These are phyloP conservation scores for Acipenser oxyrinchus DNA, from an alignment of 2,797 vertebrate genomes.

Conservation along the genomic window DNA sequence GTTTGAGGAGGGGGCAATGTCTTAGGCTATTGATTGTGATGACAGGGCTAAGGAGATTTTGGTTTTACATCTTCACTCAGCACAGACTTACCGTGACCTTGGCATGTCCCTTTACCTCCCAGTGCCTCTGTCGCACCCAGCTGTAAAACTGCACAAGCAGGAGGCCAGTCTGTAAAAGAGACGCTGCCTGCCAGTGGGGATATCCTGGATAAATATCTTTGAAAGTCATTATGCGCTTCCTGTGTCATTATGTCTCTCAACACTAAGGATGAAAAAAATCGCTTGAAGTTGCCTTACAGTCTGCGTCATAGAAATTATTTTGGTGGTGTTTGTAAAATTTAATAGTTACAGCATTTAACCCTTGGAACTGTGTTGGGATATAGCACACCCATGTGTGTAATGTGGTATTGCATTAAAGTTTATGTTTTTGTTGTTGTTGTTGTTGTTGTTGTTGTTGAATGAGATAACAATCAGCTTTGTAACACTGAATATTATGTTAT, in stretches of 20 bases:
- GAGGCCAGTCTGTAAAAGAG: conserved; percentile 9
- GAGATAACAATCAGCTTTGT: no score
- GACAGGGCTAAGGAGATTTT: not conserved
- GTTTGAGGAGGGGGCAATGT: no score
- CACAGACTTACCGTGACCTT: conserved; percentile 37
- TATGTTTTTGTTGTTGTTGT: no score
- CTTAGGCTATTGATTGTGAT: no score
- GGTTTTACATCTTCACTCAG: not conserved
- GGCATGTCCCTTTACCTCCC: conserved; percentile 35
- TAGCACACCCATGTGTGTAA: no score
- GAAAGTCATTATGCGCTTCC: conserved; percentile 25
- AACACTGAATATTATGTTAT: no score
- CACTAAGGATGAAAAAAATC: conserved; percentile 27
- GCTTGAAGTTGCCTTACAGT: conserved; percentile 24
- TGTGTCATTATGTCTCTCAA: conserved; percentile 29
- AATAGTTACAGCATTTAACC: no score
- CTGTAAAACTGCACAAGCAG: conserved; percentile 5
- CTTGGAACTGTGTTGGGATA: no score
- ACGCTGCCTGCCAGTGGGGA: conserved; percentile 25
- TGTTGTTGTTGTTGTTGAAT: no score
- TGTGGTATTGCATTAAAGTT: no score
- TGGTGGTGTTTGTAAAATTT: no score
- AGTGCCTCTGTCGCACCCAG: conserved; percentile 8
- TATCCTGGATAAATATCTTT: conserved; percentile 35
- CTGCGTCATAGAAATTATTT: not conserved